These are phyloP conservation scores for Vannuccia rotundouncinata DNA, from an alignment of 2,888 invertebrate species.

Conservation along the genomic window DNA sequence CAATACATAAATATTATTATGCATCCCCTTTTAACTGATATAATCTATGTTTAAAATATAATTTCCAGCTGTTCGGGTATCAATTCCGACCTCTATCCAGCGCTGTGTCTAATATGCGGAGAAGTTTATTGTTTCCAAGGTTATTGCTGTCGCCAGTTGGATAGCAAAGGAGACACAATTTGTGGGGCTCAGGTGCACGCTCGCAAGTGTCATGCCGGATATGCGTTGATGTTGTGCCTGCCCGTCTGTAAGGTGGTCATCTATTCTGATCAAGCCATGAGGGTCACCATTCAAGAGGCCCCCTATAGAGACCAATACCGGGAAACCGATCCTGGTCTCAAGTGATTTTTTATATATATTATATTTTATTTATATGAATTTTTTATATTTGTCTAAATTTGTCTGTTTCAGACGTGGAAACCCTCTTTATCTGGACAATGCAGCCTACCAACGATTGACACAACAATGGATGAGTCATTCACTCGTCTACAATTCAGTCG, in stretches of 20 bases:
- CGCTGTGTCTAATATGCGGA: slow-evolving; percentile 93
- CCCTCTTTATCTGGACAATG: slow-evolving; percentile 76
- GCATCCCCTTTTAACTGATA: too few species aligned
- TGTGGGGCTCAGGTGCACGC: slow-evolving; percentile 93
- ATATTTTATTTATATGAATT: too few species aligned
- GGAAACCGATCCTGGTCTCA: background rate
- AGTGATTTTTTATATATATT: too few species aligned
- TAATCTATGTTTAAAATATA: too few species aligned
- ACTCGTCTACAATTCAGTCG: background rate
- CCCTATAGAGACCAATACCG: background rate
- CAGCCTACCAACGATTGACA: slow-evolving; percentile 75
- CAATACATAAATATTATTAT: too few species aligned
- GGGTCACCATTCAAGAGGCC: background rate
- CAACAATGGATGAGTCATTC: slow-evolving; percentile 79
- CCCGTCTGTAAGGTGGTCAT: background rate
- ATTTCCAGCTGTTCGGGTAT: slow-evolving; percentile 67
- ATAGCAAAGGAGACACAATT: slow-evolving; percentile 59
- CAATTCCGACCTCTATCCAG: slow-evolving; percentile 81
- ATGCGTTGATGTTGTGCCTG: slow-evolving; percentile 76
- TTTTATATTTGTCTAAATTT: too few species aligned
- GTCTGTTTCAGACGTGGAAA: slow-evolving; percentile 91
- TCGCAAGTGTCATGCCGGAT: slow-evolving; percentile 78
- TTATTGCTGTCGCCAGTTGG: slow-evolving; percentile 89
- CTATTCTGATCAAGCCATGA: background rate
- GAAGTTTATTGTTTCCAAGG: slow-evolving; percentile 90